Evolutionary conservation across 2,888 invertebrate genomes (phyloP).

Genomic region (Xestia ashworthii): DNA sequence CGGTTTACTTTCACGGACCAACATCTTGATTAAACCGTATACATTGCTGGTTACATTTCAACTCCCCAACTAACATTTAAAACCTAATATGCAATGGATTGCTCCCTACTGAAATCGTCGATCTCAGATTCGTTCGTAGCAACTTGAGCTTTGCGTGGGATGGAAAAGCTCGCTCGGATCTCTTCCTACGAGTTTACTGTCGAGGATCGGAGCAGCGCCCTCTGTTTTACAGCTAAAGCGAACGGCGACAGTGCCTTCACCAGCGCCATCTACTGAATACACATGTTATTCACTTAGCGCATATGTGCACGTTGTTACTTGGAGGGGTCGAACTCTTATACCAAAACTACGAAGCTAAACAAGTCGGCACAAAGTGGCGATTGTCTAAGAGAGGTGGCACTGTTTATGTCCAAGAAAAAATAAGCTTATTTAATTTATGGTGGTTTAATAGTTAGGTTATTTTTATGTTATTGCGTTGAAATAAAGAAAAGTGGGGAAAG

Average conservation of each 20-base stretch:
- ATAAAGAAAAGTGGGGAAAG: neutral
- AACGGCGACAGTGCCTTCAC: slow-evolving; percentile 25
- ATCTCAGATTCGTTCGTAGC: slow-evolving; percentile 2
- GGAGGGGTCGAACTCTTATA: neutral
- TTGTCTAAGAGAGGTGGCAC: slow-evolving; percentile 39
- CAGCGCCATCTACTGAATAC: slow-evolving; percentile 73
- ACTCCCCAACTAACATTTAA: neutral
- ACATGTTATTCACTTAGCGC: neutral
- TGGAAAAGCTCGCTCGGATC: slow-evolving; percentile 72
- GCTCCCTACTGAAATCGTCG: slow-evolving; percentile 9
- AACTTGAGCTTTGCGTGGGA: slow-evolving; percentile 62
- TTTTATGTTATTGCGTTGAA: neutral
- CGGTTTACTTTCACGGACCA: slow-evolving; percentile 28
- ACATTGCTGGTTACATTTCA: slow-evolving; percentile 58
- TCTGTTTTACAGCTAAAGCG: slow-evolving; percentile 55
- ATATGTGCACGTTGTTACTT: neutral
- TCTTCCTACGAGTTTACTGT: slow-evolving; percentile 40
- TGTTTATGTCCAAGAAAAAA: neutral
- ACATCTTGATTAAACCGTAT: slow-evolving; percentile 25
- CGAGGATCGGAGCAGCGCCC: slow-evolving; percentile 61
- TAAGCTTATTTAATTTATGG: neutral
- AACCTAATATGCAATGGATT: slow-evolving; percentile 71
- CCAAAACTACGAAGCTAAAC: neutral
- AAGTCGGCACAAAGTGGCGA: neutral
- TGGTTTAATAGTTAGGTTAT: neutral